Percentiles rank a stretch among this genome's conserved stretches.
Evolutionary conservation across 1,140 invertebrate genomes (phyloP).

Genomic region (Drosophila biarmipes): DNA sequence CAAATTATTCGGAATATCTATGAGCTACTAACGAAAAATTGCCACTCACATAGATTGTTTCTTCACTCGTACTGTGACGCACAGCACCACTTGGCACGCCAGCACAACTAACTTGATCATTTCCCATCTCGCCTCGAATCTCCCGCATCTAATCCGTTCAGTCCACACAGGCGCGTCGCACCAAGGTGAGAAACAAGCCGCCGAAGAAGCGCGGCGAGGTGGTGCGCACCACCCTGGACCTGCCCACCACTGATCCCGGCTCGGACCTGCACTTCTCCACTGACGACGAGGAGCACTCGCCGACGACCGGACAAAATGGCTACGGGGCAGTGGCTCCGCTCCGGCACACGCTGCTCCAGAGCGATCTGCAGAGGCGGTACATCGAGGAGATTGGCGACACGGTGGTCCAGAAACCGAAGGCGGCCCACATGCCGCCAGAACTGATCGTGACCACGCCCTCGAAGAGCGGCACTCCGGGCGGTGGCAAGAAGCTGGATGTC

Average conservation of each 20-base stretch:
- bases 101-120: background rate
- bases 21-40: background rate
- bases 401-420: constrained; percentile 64
- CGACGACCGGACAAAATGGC: constrained; percentile 38
- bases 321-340: constrained; percentile 65
- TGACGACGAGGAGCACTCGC: constrained; percentile 84
- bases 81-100: background rate
- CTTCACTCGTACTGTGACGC: background rate
- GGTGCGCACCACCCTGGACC: constrained; percentile 84
- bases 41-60: background rate
- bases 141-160: constrained; percentile 21
- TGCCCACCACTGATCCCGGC: constrained; percentile 86
- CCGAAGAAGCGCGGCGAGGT: constrained; percentile 65
- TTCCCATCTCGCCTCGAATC: background rate
- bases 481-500: constrained; percentile 54
- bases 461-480: constrained; percentile 38
- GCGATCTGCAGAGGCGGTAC: constrained; percentile 75
- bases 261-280: constrained; percentile 86
- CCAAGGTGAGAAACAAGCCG: constrained; percentile 60
- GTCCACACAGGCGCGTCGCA: constrained; percentile 55
- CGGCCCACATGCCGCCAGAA: constrained; percentile 76
- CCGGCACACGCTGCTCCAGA: constrained; percentile 68
- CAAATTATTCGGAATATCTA: no score
- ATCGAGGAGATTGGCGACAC: constrained; percentile 75
- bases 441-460: constrained; percentile 79